Conservation (phyloP, 2,113 vertebrate genomes). For the Pao palembangensis region DNA sequence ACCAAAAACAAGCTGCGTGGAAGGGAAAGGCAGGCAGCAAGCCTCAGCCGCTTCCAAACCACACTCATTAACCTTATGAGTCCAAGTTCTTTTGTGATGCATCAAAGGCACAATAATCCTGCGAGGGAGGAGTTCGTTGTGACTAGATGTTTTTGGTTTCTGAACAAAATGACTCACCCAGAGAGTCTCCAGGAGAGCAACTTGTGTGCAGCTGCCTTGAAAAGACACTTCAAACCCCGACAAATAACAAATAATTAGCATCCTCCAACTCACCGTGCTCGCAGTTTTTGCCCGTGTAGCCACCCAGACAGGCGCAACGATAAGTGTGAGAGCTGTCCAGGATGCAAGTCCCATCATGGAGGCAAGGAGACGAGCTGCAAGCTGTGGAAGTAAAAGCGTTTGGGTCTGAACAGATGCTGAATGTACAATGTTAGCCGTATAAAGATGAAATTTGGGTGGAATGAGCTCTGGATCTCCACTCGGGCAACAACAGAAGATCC, state of each 20-base stretch:
- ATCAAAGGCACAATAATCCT: background rate
- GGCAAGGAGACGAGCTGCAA: conserved; percentile 91
- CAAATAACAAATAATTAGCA: background rate
- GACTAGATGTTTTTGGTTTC: too few relatives aligned
- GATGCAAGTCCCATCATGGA: conserved; percentile 91
- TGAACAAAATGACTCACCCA: too few relatives aligned
- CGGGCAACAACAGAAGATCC: background rate
- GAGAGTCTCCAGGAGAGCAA: too few relatives aligned
- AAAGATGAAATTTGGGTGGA: background rate
- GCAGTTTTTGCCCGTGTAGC: conserved; percentile 89
- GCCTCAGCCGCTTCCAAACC: conserved; percentile 45
- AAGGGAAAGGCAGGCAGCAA: conserved; percentile 30
- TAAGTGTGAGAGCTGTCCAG: conserved; percentile 79
- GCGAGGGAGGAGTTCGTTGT: background rate
- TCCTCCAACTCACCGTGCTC: conserved; percentile 81
- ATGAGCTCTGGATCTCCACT: background rate
- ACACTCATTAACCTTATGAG: conserved; percentile 41
- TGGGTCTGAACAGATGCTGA: background rate
- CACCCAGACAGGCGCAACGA: conserved; percentile 90
- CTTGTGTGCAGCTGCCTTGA: background rate
- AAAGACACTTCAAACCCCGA: conserved; percentile 4
- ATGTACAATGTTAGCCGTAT: background rate
- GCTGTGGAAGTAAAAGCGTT: conserved; percentile 67
- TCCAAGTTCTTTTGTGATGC: background rate
- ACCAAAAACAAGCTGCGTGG: conserved; percentile 7